A percentile compares a stretch with the other conserved stretches of the same genome.
phyloP scores from a whole-genome alignment of 2,113 vertebrate species.

The Chamaetylas fuelleborni region DNA sequence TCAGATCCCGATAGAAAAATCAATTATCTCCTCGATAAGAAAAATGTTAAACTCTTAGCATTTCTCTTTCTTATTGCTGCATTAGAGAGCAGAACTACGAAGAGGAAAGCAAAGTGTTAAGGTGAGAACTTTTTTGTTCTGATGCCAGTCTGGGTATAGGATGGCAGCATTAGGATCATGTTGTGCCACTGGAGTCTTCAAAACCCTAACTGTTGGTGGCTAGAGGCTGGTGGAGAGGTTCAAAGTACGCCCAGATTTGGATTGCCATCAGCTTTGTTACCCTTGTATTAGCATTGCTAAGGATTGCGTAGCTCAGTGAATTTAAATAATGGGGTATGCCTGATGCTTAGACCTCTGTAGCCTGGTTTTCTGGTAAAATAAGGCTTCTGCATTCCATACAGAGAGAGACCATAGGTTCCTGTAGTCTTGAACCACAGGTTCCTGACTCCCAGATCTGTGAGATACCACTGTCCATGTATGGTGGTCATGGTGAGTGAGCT shows the following conservation, averaged over 20 bases:
- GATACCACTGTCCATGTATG: rapidly evolving
- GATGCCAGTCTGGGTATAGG: not conserved
- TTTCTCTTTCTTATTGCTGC: rapidly evolving
- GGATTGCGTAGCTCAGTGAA: not conserved
- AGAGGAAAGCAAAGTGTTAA: not conserved
- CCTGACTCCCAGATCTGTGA: not conserved
- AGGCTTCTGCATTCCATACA: not conserved
- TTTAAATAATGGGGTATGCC: not conserved
- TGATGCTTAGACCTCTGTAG: not conserved
- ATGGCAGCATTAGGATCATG: not conserved
- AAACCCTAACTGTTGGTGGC: not conserved
- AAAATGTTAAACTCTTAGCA: not conserved
- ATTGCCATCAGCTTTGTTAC: not conserved
- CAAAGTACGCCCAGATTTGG: not conserved
- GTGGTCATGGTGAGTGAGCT: not conserved
- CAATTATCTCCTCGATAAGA: not conserved
- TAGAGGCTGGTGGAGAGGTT: not conserved
- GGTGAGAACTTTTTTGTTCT: not conserved
- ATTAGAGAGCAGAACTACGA: not conserved
- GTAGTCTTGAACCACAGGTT: not conserved
- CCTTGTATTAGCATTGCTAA: not conserved
- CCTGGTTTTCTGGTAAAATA: not conserved
- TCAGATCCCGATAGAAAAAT: not conserved
- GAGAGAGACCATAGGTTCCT: not conserved
- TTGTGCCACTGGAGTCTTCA: not conserved